These are phyloP conservation scores for Polypedilum vanderplanki DNA, from an alignment of 1,140 invertebrate species.

Conservation along the genomic window DNA sequence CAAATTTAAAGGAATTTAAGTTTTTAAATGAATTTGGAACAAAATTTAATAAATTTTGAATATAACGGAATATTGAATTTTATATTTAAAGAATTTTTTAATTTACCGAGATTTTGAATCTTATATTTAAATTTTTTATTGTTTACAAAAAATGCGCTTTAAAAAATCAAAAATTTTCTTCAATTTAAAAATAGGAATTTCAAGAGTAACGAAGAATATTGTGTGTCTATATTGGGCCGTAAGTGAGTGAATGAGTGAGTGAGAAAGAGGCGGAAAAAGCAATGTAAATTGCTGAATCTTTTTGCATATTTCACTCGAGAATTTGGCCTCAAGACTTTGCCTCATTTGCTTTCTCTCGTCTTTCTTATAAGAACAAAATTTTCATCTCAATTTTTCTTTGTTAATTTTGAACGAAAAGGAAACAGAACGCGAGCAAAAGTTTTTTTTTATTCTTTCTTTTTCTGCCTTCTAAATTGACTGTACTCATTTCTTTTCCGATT, in stretches of 20 bases:
- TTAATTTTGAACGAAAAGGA: neutral
- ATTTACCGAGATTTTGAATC: too few species aligned
- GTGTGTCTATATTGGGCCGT: neutral
- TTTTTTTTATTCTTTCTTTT: too few species aligned
- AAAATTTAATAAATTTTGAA: too few species aligned
- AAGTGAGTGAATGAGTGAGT: neutral
- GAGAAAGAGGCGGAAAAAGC: slow-evolving; percentile 4
- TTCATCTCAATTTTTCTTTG: slow-evolving; percentile 3
- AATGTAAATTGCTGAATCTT: slow-evolving; percentile 14
- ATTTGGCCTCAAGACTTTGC: slow-evolving; percentile 1
- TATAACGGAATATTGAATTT: too few species aligned
- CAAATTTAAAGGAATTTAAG: too few species aligned
- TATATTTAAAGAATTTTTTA: too few species aligned
- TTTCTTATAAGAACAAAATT: neutral
- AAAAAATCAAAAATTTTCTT: too few species aligned
- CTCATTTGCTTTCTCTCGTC: neutral
- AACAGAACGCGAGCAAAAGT: neutral
- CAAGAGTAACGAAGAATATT: neutral
- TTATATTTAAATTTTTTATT: too few species aligned
- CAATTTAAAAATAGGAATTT: too few species aligned
- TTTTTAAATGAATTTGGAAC: too few species aligned
- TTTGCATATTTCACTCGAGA: slow-evolving; percentile 5
- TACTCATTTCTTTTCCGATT: slow-evolving; percentile 11
- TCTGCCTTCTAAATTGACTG: slow-evolving; percentile 2
- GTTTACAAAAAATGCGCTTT: too few species aligned